These are phyloP conservation scores for Phanerotoma sp. DNA, from an alignment of 2,888 invertebrate genomes.

Conservation along the genomic window DNA sequence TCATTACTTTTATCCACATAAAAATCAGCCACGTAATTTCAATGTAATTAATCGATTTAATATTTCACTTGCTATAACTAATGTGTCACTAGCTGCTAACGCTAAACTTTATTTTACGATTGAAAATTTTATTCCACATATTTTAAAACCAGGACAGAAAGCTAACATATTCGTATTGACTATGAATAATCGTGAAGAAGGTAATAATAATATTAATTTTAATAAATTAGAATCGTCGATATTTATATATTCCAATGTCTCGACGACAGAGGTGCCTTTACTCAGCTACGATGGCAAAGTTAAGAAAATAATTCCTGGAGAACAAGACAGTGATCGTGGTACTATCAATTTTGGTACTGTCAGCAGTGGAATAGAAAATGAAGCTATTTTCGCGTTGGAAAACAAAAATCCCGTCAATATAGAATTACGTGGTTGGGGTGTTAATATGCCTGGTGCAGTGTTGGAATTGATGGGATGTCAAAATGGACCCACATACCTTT, in stretches of 20 bases:
- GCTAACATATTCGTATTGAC: slow-evolving; percentile 63
- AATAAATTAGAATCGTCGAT: slow-evolving; percentile 65
- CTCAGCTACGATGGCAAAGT: slow-evolving; percentile 74
- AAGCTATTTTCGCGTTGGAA: slow-evolving; percentile 70
- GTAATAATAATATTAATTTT: slow-evolving; percentile 49
- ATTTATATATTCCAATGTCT: slow-evolving; percentile 72
- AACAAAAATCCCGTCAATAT: slow-evolving; percentile 78
- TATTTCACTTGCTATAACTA: slow-evolving; percentile 71
- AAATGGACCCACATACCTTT: slow-evolving; percentile 56
- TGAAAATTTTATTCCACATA: slow-evolving; percentile 64
- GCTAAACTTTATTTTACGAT: slow-evolving; percentile 65
- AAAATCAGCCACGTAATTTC: slow-evolving; percentile 60
- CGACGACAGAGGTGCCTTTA: slow-evolving; percentile 70
- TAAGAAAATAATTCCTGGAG: slow-evolving; percentile 51
- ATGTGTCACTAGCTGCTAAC: slow-evolving; percentile 67
- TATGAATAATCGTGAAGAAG: slow-evolving; percentile 59
- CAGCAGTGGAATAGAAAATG: slow-evolving; percentile 66
- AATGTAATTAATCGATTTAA: slow-evolving; percentile 73
- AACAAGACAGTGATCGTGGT: slow-evolving; percentile 49
- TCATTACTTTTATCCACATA: slow-evolving; percentile 56
- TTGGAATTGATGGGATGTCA: slow-evolving; percentile 67
- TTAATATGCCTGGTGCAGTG: slow-evolving; percentile 63
- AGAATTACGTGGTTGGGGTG: slow-evolving; percentile 63
- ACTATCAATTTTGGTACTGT: slow-evolving; percentile 68
- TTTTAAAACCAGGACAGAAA: slow-evolving; percentile 64